phyloP scores from a whole-genome alignment of 1,140 invertebrate genomes.

The Thaumetopoea pityocampa region DNA sequence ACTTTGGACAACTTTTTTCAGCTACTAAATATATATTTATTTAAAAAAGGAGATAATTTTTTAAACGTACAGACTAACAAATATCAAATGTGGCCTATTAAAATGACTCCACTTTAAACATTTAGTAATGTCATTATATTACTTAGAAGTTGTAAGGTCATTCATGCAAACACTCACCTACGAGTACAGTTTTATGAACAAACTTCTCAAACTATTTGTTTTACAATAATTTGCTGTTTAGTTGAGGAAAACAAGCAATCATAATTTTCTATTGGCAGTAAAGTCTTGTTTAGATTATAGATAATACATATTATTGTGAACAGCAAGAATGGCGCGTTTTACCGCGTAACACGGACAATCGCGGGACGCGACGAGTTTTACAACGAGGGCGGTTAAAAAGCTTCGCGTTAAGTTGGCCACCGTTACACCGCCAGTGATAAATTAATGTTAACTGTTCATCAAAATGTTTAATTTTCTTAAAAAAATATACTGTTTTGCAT shows the following conservation, averaged over 20 bases:
- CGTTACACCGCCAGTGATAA: conserved; percentile 37
- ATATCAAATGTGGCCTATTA: too few species aligned
- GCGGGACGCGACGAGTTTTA: conserved; percentile 56
- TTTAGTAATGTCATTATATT: too few species aligned
- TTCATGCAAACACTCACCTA: too few species aligned
- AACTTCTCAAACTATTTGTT: conserved; percentile 15
- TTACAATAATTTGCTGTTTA: conserved; percentile 10
- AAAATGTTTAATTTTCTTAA: too few species aligned
- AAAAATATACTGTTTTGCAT: too few species aligned
- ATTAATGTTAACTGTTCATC: conserved; percentile 27
- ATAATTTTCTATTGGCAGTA: conserved; percentile 20
- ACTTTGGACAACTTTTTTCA: too few species aligned
- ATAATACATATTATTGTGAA: conserved; percentile 53
- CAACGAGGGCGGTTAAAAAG: conserved; percentile 65
- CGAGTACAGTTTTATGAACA: too few species aligned
- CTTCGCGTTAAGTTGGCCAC: conserved; percentile 42
- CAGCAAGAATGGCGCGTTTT: conserved; percentile 58
- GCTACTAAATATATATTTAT: too few species aligned
- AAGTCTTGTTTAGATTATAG: conserved; percentile 54
- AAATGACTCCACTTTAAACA: too few species aligned
- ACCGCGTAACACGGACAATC: conserved; percentile 71
- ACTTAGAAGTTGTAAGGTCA: too few species aligned
- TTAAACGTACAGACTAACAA: too few species aligned
- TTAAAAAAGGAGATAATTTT: too few species aligned
- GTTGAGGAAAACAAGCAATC: not conserved